Evolutionary conservation across 2,113 vertebrate species (phyloP).

Genomic region (Thunnus maccoyii): DNA sequence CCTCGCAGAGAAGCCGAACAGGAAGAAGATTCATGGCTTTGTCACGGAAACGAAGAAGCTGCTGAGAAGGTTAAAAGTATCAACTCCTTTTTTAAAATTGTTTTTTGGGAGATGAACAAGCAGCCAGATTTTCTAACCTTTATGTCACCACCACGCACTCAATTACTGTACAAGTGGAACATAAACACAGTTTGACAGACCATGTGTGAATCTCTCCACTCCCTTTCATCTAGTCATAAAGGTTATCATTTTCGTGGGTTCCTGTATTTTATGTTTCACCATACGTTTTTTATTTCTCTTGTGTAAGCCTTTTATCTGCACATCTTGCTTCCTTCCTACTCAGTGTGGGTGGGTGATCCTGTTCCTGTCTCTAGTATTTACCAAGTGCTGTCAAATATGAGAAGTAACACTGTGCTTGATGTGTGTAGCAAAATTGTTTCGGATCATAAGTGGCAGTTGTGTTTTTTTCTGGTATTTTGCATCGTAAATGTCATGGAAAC

Average conservation of each 20-base stretch:
- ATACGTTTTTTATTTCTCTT: constrained; percentile 7
- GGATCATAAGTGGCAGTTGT: constrained; percentile 12
- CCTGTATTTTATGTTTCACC: constrained; percentile 12
- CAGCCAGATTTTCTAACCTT: not conserved
- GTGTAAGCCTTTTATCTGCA: constrained; percentile 24
- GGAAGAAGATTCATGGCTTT: not conserved
- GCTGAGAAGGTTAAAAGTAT: no score
- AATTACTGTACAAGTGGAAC: constrained; percentile 40
- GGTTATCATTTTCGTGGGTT: constrained; percentile 28
- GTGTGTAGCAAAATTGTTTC: constrained; percentile 16
- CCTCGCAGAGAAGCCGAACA: not conserved
- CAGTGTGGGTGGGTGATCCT: constrained; percentile 46
- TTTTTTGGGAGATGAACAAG: not conserved
- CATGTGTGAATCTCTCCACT: constrained; percentile 11
- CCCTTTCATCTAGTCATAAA: constrained; percentile 23
- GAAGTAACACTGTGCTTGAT: constrained; percentile 4
- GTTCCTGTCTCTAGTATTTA: constrained; percentile 61
- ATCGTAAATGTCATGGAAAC: constrained; percentile 55
- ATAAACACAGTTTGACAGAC: constrained; percentile 18
- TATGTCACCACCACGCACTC: not conserved
- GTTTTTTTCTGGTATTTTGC: constrained; percentile 16
- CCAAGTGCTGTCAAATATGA: constrained; percentile 39
- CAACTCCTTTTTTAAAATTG: not conserved
- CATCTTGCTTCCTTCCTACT: constrained; percentile 48
- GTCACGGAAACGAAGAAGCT: not conserved